Conservation (phyloP, 2,113 vertebrate species). For the Anolis carolinensis region DNA sequence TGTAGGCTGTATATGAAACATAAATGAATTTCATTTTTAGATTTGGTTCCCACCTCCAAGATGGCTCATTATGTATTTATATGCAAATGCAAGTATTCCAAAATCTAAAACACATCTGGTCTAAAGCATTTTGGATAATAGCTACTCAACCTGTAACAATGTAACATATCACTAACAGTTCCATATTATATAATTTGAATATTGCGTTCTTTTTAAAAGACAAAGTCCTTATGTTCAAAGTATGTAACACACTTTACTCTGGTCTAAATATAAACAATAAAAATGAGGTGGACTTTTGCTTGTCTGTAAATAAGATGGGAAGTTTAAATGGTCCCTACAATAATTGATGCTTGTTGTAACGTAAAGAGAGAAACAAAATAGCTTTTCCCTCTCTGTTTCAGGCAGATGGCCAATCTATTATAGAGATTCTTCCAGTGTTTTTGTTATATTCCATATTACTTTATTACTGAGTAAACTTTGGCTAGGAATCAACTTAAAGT, state of each 20-base stretch:
- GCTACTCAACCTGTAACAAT: no score
- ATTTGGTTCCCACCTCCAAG: no score
- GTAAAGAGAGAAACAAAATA: slow-evolving; percentile 15
- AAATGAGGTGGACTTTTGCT: neutral
- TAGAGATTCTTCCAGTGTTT: slow-evolving; percentile 44
- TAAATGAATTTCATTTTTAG: no score
- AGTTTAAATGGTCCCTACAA: slow-evolving; percentile 11
- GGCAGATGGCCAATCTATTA: slow-evolving; percentile 38
- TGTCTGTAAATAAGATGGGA: slow-evolving; percentile 46
- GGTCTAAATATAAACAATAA: neutral
- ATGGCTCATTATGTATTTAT: no score
- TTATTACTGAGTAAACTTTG: slow-evolving; percentile 31
- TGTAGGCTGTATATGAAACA: no score
- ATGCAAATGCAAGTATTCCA: no score
- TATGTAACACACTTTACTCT: slow-evolving; percentile 2
- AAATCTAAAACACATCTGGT: no score
- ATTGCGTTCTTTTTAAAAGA: slow-evolving; percentile 12
- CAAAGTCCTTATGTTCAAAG: neutral
- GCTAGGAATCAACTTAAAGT: slow-evolving; percentile 28
- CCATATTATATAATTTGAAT: neutral
- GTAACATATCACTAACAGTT: no score
- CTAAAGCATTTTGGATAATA: no score
- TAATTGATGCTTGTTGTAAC: slow-evolving; percentile 33
- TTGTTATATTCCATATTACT: slow-evolving; percentile 57
- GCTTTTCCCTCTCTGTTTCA: slow-evolving; percentile 26